Conservation (phyloP, 2,113 vertebrate genomes). For the Otis tarda region DNA sequence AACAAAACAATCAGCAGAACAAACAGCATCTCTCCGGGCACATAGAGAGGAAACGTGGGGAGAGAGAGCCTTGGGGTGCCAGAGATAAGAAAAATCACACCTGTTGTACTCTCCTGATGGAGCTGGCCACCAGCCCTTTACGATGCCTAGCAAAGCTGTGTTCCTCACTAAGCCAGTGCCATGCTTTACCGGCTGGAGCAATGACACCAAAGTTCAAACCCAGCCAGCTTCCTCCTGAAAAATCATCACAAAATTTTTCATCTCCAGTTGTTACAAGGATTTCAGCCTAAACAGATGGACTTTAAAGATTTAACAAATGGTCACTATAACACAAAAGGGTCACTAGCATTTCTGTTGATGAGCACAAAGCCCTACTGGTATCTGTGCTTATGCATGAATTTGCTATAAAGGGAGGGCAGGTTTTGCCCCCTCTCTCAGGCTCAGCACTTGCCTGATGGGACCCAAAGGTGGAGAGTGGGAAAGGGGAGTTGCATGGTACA, state of each 20-base stretch:
- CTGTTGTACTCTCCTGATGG: not conserved
- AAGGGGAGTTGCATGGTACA: not conserved
- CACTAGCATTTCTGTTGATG: not conserved
- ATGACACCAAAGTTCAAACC: not conserved
- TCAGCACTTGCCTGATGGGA: not conserved
- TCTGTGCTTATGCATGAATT: not conserved
- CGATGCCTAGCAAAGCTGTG: not conserved
- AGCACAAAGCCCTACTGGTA: not conserved
- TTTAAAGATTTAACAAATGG: conserved; percentile 8
- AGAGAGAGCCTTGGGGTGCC: not conserved
- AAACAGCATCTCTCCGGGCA: not conserved
- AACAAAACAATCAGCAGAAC: not conserved
- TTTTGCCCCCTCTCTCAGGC: not conserved
- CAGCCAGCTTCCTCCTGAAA: not conserved
- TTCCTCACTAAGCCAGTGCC: not conserved
- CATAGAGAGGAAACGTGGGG: not conserved
- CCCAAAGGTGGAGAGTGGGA: not conserved
- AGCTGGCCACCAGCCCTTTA: not conserved
- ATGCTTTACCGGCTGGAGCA: not conserved
- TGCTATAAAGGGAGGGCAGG: not conserved
- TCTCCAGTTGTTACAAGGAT: not conserved
- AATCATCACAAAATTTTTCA: not conserved
- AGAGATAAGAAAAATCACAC: conserved; percentile 1
- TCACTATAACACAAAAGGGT: not conserved
- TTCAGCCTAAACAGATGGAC: conserved; percentile 14